Evolutionary conservation across 2,888 invertebrate species (phyloP), one percentile per base, ranked within the genome.

Genomic region (Trichogramma evanescens): DNA sequence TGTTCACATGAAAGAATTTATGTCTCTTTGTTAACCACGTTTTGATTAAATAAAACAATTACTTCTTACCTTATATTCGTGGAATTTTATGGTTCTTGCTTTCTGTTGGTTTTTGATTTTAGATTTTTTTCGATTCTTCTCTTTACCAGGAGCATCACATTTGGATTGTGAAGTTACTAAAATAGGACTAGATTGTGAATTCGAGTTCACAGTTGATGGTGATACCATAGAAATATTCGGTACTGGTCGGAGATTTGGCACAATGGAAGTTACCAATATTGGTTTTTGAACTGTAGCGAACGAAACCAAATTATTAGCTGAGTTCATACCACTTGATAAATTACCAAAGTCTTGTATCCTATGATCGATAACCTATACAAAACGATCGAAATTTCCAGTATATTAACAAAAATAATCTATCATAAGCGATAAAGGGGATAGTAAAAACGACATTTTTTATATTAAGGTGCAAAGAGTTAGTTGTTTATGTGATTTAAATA

Each of bases 11-110:
- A 54, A 13, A 45, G 26, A 3, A 44, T 41, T 41, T 58, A 45
- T 39, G 9, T n/a, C 41, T 8, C 49, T 6, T 6, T 49, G 48
- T 8, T 38, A 38, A 38, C 44, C 44, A 7, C 38, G 39, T 46
- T 55, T 40, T 13, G n/a, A 26, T 26, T 26, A 26, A 26, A 26
- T 26, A 26, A 26, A 26, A 26, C 26, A 26, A 26, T 26, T 26
- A 26, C 26, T 26, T 1, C 70, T 69, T 62, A 82, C 82, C 80
- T 93, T 93, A 78, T 94, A 93, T 79, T 97, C 97, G 79, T 97
- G 96, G 80, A 97, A 97, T 81, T 97, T 97, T 71, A 97, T 95
- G 58, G 91, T 91, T 69, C 91, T 85, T 26, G 90, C 84, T 78
- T 93, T 93, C 1, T 91, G 88, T 59, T 86, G 84, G 39, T 85